Conservation (phyloP, 2,888 invertebrate species). For the Nasonia oneida region DNA sequence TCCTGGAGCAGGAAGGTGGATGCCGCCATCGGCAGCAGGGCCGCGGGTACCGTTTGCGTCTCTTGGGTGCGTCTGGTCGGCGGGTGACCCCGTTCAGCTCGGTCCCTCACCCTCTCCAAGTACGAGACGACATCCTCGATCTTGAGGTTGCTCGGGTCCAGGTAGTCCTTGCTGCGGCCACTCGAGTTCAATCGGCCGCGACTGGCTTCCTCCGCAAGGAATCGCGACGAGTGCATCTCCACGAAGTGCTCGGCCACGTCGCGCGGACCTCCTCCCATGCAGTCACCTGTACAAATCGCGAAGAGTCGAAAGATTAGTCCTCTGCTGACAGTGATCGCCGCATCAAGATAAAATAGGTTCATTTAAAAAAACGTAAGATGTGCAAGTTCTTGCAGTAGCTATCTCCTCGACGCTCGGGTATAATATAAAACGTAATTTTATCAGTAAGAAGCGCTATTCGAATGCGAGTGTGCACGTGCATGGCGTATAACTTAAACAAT, state of each 20-base stretch:
- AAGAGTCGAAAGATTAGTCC: not conserved
- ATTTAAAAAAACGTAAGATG: not conserved
- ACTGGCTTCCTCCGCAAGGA: slow-evolving; percentile 69
- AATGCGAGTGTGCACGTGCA: slow-evolving; percentile 11
- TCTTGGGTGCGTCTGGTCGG: slow-evolving; percentile 76
- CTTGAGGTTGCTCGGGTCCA: slow-evolving; percentile 70
- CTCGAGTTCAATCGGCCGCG: slow-evolving; percentile 17
- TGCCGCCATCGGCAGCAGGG: slow-evolving; percentile 68
- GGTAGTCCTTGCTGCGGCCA: slow-evolving; percentile 71
- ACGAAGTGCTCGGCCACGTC: slow-evolving; percentile 76
- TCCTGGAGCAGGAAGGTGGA: slow-evolving; percentile 76
- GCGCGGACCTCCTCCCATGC: slow-evolving; percentile 74
- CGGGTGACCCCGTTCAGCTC: slow-evolving; percentile 74
- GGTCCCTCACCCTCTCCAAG: slow-evolving; percentile 75
- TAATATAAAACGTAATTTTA: no score
- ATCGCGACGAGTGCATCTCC: slow-evolving; percentile 74
- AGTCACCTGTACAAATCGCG: slow-evolving; percentile 70
- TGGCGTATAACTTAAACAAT: not conserved
- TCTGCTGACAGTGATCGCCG: not conserved
- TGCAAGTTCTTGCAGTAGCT: not conserved
- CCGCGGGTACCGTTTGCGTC: slow-evolving; percentile 75
- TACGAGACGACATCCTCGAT: slow-evolving; percentile 74
- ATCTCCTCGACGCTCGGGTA: not conserved
- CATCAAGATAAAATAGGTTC: not conserved
- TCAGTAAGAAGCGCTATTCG: not conserved